A percentile compares a stretch with the other conserved stretches of the same genome.
phyloP scores from a whole-genome alignment of 2,888 invertebrate genomes.

The Athripsodes cinereus region DNA sequence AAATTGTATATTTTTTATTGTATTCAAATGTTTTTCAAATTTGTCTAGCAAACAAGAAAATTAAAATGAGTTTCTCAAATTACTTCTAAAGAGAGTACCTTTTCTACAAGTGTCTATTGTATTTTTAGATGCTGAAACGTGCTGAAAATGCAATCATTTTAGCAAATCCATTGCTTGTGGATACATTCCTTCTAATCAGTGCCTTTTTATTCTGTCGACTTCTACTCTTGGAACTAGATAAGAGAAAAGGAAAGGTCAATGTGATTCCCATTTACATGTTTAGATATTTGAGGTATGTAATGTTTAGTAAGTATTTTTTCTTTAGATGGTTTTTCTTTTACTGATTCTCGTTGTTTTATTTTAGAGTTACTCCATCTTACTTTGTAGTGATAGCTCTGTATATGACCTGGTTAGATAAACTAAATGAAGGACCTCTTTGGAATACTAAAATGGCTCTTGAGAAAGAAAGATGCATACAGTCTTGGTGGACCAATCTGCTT shows the following conservation, averaged over 20 bases:
- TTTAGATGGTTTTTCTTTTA: not conserved
- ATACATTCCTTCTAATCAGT: conserved; percentile 64
- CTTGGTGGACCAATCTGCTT: conserved; percentile 70
- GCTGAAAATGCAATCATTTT: conserved; percentile 56
- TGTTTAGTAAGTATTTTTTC: not conserved
- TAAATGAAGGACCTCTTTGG: conserved; percentile 74
- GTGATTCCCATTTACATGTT: conserved; percentile 56
- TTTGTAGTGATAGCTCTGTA: conserved; percentile 65
- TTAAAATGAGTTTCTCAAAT: no score
- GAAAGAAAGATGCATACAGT: conserved; percentile 55
- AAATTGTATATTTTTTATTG: no score
- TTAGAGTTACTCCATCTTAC: conserved; percentile 69
- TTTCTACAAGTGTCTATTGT: no score
- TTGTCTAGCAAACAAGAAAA: no score
- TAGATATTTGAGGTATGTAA: conserved; percentile 58
- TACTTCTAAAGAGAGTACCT: no score
- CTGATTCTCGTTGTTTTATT: conserved; percentile 27
- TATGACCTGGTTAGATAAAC: conserved; percentile 62
- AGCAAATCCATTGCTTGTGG: conserved; percentile 66
- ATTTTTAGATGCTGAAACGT: conserved; percentile 50
- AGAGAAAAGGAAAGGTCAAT: conserved; percentile 57
- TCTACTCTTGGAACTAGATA: conserved; percentile 61
- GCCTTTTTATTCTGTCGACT: conserved; percentile 65
- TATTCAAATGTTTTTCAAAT: no score
- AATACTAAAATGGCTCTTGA: conserved; percentile 51